Evolutionary conservation across 2,797 vertebrate species (phyloP), one percentile per base, ranked within the genome.

Genomic region (Eulemur mongoz): DNA sequence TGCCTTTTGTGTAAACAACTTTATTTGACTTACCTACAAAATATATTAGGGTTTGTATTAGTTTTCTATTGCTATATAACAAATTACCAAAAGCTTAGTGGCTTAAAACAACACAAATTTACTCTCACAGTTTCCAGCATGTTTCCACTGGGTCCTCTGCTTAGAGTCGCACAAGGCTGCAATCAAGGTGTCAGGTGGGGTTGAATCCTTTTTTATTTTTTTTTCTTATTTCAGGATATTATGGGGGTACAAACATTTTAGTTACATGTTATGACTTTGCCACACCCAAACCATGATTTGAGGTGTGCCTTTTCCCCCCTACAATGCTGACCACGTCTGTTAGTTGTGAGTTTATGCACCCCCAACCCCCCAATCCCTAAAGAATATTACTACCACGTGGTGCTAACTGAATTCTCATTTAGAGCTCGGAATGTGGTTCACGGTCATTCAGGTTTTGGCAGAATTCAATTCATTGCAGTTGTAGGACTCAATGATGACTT

Each of bases 11-110:
- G 73, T 90, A 89, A 88, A 91, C 43, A 83, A 48, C n/a, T 84
- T 63, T 52, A 57, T 86, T 35, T 94, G 54, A 93, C 73, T 48
- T 94, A 45, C 35, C 25, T 70, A 82, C n/a, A 95, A 94, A 89
- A 89, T 91, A 91, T 89, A 63, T 86, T 90, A 67, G 35, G 20
- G 23, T 81, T 75, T 89, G 7, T 76, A 30, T 57, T 78, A 45
- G 32, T 83, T 81, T 86, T 45, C 63, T 85, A 52, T 61, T 89
- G 73, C 7, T 15, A 0, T 54, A 11, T 72, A 72, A 89, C 50
- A 38, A 63, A 59, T 72, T 89, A 45, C 45, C 7, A 40, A 15
- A 82, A 8, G 8, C 2, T 35, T 82, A 45, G 14, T 27, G 76
- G 9, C 7, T 70, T 52, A 43, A 78, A 59, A 48, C 4, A 59